phyloP scores from a whole-genome alignment of 2,797 vertebrate species.

The Hipposideros larvatus region DNA sequence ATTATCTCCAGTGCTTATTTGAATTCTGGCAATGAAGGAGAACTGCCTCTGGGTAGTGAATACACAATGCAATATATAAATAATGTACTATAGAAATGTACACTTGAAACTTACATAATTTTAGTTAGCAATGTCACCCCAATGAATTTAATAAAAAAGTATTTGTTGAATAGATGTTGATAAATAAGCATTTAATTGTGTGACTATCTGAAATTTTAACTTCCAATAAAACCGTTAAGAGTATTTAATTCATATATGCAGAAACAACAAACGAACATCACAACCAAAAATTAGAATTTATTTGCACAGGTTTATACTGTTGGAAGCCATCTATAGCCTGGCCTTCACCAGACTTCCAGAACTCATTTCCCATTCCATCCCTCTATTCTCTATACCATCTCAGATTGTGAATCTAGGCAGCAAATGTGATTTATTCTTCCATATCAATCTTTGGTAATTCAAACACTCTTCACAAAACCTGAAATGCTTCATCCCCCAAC shows the following conservation, averaged over 20 bases:
- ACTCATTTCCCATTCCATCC: not conserved
- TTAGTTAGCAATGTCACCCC: too few relatives aligned
- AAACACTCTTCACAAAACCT: not conserved
- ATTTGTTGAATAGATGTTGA: slow-evolving; percentile 9
- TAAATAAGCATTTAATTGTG: slow-evolving; percentile 18
- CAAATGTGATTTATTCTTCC: not conserved
- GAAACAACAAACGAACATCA: not conserved
- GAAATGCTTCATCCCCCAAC: not conserved
- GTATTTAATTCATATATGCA: not conserved
- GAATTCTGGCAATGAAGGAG: not conserved
- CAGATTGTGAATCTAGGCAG: not conserved
- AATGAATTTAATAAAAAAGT: not conserved
- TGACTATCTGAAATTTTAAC: not conserved
- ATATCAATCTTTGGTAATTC: not conserved
- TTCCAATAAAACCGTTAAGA: not conserved
- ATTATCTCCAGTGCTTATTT: not conserved
- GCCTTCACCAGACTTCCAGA: not conserved
- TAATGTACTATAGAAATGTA: too few relatives aligned
- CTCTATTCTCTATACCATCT: not conserved
- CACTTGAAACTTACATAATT: too few relatives aligned
- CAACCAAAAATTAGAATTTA: not conserved
- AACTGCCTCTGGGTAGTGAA: not conserved
- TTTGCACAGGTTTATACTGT: not conserved
- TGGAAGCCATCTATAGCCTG: not conserved
- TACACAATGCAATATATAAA: too few relatives aligned